A percentile compares a stretch with the other conserved stretches of the same genome.
phyloP scores from a whole-genome alignment of 1,140 invertebrate species.

The Pristionchus pacificus region DNA sequence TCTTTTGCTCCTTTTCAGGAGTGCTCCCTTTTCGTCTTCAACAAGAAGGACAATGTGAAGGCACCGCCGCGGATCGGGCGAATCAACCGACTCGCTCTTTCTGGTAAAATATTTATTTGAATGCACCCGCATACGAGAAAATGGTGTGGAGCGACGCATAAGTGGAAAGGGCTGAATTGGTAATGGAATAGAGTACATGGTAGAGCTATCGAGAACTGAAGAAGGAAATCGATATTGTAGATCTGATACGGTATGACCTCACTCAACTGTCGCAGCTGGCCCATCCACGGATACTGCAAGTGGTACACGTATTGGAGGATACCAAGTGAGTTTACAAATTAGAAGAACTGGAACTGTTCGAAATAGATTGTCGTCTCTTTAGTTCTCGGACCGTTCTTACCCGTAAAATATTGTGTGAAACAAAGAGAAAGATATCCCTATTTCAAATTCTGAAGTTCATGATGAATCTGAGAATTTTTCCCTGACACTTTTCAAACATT shows the following conservation, averaged over 20 bases:
- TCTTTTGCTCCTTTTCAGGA: constrained; percentile 47
- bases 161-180: neutral
- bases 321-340: constrained; percentile 59
- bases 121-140: no score
- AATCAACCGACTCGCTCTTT: constrained; percentile 55
- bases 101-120: constrained; percentile 55
- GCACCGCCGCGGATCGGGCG: constrained; percentile 36
- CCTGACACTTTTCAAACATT: no score
- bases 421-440: neutral
- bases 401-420: no score
- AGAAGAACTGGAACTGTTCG: no score
- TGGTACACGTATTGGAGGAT: constrained; percentile 60
- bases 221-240: neutral
- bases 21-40: constrained; percentile 59
- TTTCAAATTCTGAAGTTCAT: neutral
- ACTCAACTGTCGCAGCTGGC: constrained; percentile 54
- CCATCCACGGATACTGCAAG: constrained; percentile 59
- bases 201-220: neutral
- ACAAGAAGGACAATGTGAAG: constrained; percentile 59
- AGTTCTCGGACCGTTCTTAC: no score
- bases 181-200: neutral
- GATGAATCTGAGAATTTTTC: no score
- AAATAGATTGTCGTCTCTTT: no score
- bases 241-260: constrained; percentile 52
- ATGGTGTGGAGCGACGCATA: neutral